Evolutionary conservation across 2,113 vertebrate genomes (phyloP).

Genomic region (Delphinapterus leucas): DNA sequence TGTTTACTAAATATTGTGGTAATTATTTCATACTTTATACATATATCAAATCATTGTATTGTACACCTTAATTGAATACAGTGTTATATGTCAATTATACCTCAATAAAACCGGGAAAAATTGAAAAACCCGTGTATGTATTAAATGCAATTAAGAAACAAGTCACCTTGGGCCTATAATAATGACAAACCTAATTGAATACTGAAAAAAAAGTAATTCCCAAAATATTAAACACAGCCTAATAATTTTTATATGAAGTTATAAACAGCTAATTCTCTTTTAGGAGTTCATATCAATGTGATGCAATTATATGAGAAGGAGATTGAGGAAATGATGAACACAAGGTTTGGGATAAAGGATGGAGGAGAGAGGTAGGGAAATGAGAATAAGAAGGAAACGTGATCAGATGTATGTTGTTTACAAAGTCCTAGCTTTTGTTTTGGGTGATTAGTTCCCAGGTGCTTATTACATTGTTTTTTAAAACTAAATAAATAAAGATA

Average conservation of each 20-base stretch:
- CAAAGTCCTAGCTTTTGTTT: constrained; percentile 4
- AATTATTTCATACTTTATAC: not conserved
- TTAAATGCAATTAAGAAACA: constrained; percentile 10
- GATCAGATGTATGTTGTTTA: not conserved
- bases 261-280: not conserved
- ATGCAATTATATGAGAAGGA: not conserved
- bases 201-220: not conserved
- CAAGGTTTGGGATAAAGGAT: not conserved
- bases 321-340: not conserved
- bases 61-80: not conserved
- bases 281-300: not conserved
- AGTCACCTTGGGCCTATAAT: not conserved
- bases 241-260: not conserved
- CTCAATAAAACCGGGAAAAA: not conserved
- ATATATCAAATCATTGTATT: not conserved
- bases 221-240: not conserved
- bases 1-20: not conserved
- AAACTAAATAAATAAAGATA: not conserved
- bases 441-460: not conserved
- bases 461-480: not conserved
- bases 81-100: not conserved
- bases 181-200: not conserved
- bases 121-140: not conserved
- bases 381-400: not conserved
- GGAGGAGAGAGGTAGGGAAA: not conserved